Conservation (phyloP, 1,140 invertebrate species). For the Phymorhynchus buccinoides region DNA sequence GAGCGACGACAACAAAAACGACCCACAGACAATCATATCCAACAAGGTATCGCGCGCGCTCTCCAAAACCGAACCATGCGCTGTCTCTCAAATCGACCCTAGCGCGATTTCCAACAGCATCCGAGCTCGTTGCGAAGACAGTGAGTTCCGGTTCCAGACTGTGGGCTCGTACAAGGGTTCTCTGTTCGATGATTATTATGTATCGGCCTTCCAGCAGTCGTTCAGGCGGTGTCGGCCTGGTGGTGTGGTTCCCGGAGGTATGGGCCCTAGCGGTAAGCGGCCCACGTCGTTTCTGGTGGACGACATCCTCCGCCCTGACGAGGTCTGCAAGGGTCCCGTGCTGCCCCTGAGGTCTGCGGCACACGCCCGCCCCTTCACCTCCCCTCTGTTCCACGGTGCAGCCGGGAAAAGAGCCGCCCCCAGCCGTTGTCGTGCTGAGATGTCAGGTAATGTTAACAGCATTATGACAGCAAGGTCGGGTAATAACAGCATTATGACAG, state of each 20-base stretch:
- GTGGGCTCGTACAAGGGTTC: neutral
- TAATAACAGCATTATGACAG: too few relatives aligned
- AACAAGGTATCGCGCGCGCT: too few relatives aligned
- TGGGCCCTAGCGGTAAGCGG: neutral
- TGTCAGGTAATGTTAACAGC: constrained; percentile 3
- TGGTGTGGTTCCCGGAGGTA: neutral
- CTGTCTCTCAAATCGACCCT: neutral
- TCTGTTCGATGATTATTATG: too few relatives aligned
- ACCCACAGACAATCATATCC: too few relatives aligned
- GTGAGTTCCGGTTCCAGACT: too few relatives aligned
- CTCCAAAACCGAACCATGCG: neutral
- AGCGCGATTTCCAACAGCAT: neutral
- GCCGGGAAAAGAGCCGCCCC: too few relatives aligned
- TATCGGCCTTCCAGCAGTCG: neutral
- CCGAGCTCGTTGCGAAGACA: too few relatives aligned
- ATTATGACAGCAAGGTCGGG: too few relatives aligned
- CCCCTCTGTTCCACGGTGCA: neutral
- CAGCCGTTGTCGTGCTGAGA: too few relatives aligned
- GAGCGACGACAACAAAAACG: neutral
- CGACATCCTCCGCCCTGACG: constrained; percentile 39
- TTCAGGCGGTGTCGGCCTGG: neutral
- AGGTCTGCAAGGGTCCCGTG: constrained; percentile 17
- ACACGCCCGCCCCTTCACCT: neutral
- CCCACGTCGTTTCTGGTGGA: constrained; percentile 40
- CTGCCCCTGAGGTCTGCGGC: neutral